Evolutionary conservation across 2,113 vertebrate genomes (phyloP), one percentile per base, ranked within the genome.

Genomic region (Lampris incognitus): DNA sequence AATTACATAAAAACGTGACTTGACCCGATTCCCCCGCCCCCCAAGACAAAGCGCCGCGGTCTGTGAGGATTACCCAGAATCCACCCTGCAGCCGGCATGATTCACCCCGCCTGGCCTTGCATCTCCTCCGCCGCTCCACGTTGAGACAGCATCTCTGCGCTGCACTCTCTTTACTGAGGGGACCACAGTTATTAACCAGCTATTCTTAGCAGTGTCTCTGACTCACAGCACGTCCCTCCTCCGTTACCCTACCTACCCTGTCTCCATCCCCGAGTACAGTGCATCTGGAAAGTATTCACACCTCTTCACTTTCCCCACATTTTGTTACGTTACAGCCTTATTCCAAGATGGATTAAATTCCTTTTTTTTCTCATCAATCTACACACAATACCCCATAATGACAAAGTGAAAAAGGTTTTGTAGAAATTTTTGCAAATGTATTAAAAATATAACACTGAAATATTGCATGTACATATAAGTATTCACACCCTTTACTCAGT

Each of bases 161-260:
- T 37, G 37, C 44, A 36, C 67, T 55, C 39, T 63, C 13, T 10
- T 67, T 69, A 39, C 42, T 51, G 51, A 13, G 75, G 66, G 64
- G 58, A 52, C 51, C 68, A 49, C 56, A 24, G 36, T 5, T 58
- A 79, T 69, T 42, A 66, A 60, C 50, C 24, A 69, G 73, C 83
- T 87, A 83, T 90, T 85, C 78, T 86, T 80, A 42, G 79, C 55
- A 51, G 79, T 13, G 61, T 78, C 78, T 88, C 78, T 88, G 88
- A 91, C 85, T 89, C 89, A 89, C 73, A 56, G 55, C 85, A 78
- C 84, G 24, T 24, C 84, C 83, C 88, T 82, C 83, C 76, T 40
- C 76, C 46, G 9, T 83, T 74, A 71, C 76, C 74, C 66, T 87
- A 85, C 79, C 86, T 86, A 82, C 84, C 87, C 49, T 48, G 61